Percentiles rank a stretch among this genome's conserved stretches.
Evolutionary conservation across 1,140 invertebrate species (phyloP).

Genomic region (Acarapis woodi): DNA sequence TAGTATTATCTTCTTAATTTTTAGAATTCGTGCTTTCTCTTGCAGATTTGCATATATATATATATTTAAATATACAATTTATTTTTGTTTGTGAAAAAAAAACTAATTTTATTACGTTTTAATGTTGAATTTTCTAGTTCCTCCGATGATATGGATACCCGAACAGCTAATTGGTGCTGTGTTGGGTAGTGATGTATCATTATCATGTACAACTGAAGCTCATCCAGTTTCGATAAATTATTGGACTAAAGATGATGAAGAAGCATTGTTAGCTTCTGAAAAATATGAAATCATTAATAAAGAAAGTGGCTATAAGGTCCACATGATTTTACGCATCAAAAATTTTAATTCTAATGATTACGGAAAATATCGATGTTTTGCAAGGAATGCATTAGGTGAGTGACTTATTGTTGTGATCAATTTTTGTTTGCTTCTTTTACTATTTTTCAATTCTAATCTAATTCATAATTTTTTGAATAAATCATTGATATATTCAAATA

Average conservation of each 20-base stretch:
- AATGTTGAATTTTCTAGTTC: no score
- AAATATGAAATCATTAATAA: constrained; percentile 12
- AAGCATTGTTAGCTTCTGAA: constrained; percentile 11
- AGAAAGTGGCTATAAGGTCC: constrained; percentile 12
- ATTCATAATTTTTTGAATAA: constrained; percentile 36
- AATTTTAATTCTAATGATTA: constrained; percentile 27
- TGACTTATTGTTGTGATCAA: constrained; percentile 19
- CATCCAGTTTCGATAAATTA: constrained; percentile 13
- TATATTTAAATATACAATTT: no score
- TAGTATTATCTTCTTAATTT: no score
- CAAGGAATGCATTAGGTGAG: constrained; percentile 72
- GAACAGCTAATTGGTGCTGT: constrained; percentile 20
- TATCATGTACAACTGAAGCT: constrained; percentile 19
- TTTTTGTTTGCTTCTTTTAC: not conserved
- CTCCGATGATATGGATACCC: constrained; percentile 21
- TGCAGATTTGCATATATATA: no score
- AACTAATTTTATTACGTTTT: no score
- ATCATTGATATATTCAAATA: constrained; percentile 67
- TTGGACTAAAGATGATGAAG: constrained; percentile 14
- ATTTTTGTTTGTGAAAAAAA: no score
- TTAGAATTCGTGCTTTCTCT: no score
- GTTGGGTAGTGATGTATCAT: constrained; percentile 18
- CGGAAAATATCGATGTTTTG: constrained; percentile 59
- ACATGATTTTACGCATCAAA: constrained; percentile 11
- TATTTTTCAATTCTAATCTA: constrained; percentile 1